Evolutionary conservation across 2,797 vertebrate genomes (phyloP).

Genomic region (Danio tinwini): DNA sequence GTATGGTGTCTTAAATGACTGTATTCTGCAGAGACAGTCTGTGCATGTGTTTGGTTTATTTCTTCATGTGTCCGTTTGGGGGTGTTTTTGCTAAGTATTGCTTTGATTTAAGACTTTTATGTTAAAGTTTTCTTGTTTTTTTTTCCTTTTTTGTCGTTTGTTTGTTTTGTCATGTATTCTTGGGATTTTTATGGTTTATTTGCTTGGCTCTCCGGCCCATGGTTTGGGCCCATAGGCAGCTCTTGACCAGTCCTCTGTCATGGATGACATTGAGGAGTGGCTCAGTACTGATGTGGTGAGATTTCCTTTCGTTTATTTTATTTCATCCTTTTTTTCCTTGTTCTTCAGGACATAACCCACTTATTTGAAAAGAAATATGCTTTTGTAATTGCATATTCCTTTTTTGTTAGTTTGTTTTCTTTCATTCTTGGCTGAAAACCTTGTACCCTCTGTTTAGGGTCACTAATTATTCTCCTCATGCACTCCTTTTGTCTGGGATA

Average conservation of each 20-base stretch:
- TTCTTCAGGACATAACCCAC: conserved; percentile 26
- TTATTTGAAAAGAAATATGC: conserved; percentile 52
- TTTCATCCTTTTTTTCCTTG: conserved; percentile 36
- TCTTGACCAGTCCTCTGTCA: conserved; percentile 94
- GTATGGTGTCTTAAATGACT: neutral
- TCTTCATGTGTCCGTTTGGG: neutral
- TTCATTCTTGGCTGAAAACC: conserved; percentile 21
- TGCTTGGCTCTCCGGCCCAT: conserved; percentile 76
- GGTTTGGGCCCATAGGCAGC: conserved; percentile 85
- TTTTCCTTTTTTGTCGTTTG: conserved; percentile 68
- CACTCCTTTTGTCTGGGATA: conserved; percentile 12
- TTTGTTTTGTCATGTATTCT: conserved; percentile 73
- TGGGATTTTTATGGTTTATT: conserved; percentile 70
- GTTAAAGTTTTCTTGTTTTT: conserved; percentile 58
- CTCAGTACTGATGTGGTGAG: conserved; percentile 99
- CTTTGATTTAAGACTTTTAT: conserved; percentile 63
- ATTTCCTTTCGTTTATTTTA: conserved; percentile 78
- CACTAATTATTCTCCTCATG: conserved; percentile 9
- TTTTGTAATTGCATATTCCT: conserved; percentile 11
- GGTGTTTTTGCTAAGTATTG: conserved; percentile 55
- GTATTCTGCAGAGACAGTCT: neutral
- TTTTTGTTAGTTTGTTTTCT: conserved; percentile 27
- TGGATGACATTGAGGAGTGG: conserved; percentile 99
- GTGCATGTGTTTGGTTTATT: conserved; percentile 15
- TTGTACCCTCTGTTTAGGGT: conserved; percentile 29